Evolutionary conservation across 2,113 vertebrate species (phyloP).

Genomic region (Empidonax alnorum): DNA sequence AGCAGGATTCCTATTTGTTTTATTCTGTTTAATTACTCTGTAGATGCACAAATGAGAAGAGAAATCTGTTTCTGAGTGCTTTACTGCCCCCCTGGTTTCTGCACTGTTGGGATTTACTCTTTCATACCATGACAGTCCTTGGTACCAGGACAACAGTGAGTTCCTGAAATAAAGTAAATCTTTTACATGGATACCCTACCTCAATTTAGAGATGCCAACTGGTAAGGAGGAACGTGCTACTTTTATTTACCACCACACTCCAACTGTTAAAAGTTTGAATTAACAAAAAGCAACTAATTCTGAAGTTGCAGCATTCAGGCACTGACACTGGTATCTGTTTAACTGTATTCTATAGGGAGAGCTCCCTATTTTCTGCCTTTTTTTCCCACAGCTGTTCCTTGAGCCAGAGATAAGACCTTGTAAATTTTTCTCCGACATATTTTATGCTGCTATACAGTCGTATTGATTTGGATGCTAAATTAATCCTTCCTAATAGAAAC

Average conservation of each 20-base stretch:
- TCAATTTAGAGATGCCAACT: not conserved
- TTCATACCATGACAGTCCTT: not conserved
- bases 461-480: conserved; percentile 33
- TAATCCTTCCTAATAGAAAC: conserved; percentile 33
- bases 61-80: not conserved
- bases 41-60: not conserved
- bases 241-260: not conserved
- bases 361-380: not conserved
- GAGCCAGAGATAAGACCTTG: not conserved
- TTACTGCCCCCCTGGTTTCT: not conserved
- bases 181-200: not conserved
- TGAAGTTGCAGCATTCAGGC: not conserved
- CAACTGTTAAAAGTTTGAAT: not conserved
- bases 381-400: not conserved
- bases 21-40: not conserved
- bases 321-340: not conserved
- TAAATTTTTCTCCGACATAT: not conserved
- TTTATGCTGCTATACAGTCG: not conserved
- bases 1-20: not conserved
- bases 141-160: not conserved
- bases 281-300: not conserved
- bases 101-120: not conserved
- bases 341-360: not conserved
- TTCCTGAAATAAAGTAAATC: not conserved
- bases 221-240: not conserved